Evolutionary conservation across 1,140 invertebrate species (phyloP).

Genomic region (Globodera rostochiensis): DNA sequence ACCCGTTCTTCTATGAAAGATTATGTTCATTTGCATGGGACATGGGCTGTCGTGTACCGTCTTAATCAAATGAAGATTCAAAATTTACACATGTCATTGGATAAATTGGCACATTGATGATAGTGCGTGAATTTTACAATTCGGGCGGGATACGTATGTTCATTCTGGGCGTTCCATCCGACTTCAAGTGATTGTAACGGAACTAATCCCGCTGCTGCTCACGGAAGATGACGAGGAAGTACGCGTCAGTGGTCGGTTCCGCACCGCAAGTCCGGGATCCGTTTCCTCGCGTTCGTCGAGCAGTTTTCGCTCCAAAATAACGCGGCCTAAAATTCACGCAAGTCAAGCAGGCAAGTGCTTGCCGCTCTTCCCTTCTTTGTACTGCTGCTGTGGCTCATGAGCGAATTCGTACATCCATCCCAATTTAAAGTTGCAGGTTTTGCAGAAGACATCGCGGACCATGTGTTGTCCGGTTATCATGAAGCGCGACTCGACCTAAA

Average conservation of each 20-base stretch:
- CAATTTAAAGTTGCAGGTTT: constrained; percentile 44
- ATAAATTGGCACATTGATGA: background rate
- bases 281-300: constrained; percentile 43
- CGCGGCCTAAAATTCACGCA: constrained; percentile 36
- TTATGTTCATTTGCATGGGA: constrained; percentile 59
- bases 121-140: too few relatives aligned
- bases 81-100: background rate
- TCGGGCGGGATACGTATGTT: too few relatives aligned
- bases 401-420: constrained; percentile 64
- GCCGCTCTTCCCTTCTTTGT: constrained; percentile 52
- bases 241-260: constrained; percentile 35
- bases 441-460: constrained; percentile 55
- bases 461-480: constrained; percentile 61
- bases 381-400: constrained; percentile 51
- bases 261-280: constrained; percentile 40
- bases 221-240: constrained; percentile 42
- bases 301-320: constrained; percentile 46
- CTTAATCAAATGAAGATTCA: background rate
- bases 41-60: constrained; percentile 4
- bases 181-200: constrained; percentile 44
- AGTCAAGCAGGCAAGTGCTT: background rate
- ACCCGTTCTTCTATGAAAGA: constrained; percentile 60
- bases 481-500: constrained; percentile 31
- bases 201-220: constrained; percentile 43
- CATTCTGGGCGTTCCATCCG: background rate